Evolutionary conservation across 1,140 invertebrate species (phyloP), one percentile per base, ranked within the genome.

Genomic region (Drosophila ambigua): DNA sequence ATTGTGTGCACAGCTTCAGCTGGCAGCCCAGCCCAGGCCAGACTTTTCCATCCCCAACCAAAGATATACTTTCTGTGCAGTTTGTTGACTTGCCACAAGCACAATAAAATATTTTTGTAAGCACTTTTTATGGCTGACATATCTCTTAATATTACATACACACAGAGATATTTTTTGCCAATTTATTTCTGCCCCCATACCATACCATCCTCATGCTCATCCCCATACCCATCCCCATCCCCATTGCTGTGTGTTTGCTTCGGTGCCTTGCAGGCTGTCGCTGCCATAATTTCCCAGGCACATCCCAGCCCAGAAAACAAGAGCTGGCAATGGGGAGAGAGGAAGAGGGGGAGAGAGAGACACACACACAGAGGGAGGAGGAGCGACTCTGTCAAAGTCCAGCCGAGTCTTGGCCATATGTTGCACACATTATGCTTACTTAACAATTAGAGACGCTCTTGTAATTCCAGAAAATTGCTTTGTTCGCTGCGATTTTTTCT

Each of bases 401-500:
- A 58, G 53, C 57, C 68, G 65, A 68, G 74, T 68, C 69, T 87
- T 60, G 78, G 59, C 80, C 82, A 82, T 82, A 87, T 87, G 82
- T 87, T 87, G 66, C 83, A 87, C 83, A 87, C 71, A 85, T 85
- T 85, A 85, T 82, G 82, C 82, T 87, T 88, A 82, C 83, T 88
- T 88, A 87, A 87, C 82, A 87, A 87, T 87, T 87, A 87, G 78
- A 87, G 78, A 87, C 79, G 83, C 82, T 87, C 65, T 87, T 85
- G 78, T 85, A 87, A 81, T 85, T 85, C 71, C 71, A 85, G 78
- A 72, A 82, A 88, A 87, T 88, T 88, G 83, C 78, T 87, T 87
- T 82, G 82, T 78, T 71, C 82, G 65, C 64, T 64, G 28, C 41
- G 31, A 65, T 74, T 75, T 58, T 73, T 59, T 54, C 43, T 31